Base-by-base conservation (phyloP, 1,140 invertebrate species). In the Lordiphosa clarofinis region DNA sequence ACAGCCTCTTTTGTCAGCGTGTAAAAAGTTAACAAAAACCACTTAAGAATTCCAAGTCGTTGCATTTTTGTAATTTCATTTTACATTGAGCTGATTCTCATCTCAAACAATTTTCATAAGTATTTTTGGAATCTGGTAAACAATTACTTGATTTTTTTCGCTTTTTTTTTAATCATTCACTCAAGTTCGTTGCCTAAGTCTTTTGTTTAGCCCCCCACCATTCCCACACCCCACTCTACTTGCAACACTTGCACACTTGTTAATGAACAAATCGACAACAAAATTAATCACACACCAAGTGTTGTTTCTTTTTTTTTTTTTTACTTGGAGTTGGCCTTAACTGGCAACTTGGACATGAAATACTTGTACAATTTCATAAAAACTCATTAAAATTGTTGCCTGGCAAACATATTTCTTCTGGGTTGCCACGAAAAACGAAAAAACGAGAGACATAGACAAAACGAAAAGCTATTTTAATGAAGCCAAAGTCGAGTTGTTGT, bases 381-480 rank as follows among this genome's bases (percentile, higher is more conserved):
- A 79, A 74, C 64, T 78, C 74, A 78, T 78, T 78, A 78, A 81
- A 78, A 81, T 78, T 66, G 57, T 55, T 81, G 48, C 50, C 58
- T 57, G 55, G 36, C 42, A 43, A 50, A 43, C 48, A 68, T 59
- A 46, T 33, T 31, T 33, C 43, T 68, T 59, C 31, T 65, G 56
- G 52, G 64, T 59, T 59, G 56, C 42, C 33, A 19, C 64, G 15
- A 68, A 47, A 55, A 68, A 59, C 47, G 24, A 37, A 68, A 59
- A 56, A 68, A 56, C 55, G 42, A 72, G 63, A 78, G 69, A 65
- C 76, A 49, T 73, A 68, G 56, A 63, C 59, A 63, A 62, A 78
- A 79, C 73, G 75, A 74, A 81, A 70, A 74, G 56, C 75, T 59
- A 79, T 82, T 82, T 79, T 79, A 79, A 79, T 81, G 75, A 81